A percentile compares a stretch with the other conserved stretches of the same genome.
Evolutionary conservation across 2,797 vertebrate genomes (phyloP).

Genomic region (Gambelia wislizenii): DNA sequence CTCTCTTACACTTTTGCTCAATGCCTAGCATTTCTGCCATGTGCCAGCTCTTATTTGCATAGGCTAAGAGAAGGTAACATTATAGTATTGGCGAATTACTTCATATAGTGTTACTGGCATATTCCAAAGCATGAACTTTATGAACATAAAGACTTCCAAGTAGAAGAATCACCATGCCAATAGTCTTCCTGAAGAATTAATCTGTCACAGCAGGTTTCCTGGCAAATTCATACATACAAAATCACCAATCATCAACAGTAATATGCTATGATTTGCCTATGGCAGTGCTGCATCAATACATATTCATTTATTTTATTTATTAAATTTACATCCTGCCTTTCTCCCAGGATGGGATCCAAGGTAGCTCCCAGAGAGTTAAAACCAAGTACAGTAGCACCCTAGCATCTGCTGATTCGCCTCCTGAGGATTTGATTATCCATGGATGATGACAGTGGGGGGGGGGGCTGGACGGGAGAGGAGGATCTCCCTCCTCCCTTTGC

Average conservation of each 20-base stretch:
- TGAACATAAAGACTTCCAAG: slow-evolving; percentile 46
- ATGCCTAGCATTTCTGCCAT: slow-evolving; percentile 47
- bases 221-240: background rate
- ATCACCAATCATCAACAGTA: background rate
- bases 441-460: no score
- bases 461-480: no score
- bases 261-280: background rate
- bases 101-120: background rate
- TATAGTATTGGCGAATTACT: background rate
- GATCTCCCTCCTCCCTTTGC: no score
- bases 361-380: no score
- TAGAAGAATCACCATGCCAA: slow-evolving; percentile 39
- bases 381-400: no score
- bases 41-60: slow-evolving; percentile 55
- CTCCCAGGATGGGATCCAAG: no score
- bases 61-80: no score
- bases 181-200: slow-evolving; percentile 20
- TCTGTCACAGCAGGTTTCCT: slow-evolving; percentile 22
- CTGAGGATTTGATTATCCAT: no score
- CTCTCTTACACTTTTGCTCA: slow-evolving; percentile 62
- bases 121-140: background rate
- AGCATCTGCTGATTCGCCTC: no score
- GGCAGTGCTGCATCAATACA: background rate
- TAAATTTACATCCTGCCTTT: no score
- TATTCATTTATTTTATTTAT: no score